These are phyloP conservation scores for Drosophila bocqueti DNA, from an alignment of 1,140 invertebrate species.

Conservation along the genomic window DNA sequence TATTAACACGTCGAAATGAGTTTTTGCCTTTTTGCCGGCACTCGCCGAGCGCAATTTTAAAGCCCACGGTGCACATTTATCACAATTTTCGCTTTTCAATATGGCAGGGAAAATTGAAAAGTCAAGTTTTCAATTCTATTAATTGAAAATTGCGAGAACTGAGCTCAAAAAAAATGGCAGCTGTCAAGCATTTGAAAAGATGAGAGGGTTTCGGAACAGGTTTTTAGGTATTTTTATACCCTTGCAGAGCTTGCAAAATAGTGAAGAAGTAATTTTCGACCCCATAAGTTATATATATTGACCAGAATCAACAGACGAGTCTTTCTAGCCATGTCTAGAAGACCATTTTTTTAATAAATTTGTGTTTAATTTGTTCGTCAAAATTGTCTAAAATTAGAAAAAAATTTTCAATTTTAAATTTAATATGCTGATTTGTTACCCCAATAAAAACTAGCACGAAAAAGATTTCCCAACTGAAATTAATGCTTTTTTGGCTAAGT, in stretches of 20 bases:
- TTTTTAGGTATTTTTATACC: background rate
- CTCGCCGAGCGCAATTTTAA: conserved; percentile 44
- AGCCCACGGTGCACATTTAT: conserved; percentile 69
- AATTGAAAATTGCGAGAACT: conserved; percentile 22
- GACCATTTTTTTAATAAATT: no score
- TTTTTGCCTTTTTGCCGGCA: conserved; percentile 55
- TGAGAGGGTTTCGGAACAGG: background rate
- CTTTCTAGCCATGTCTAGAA: no score
- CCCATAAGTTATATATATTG: background rate
- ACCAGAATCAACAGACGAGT: no score
- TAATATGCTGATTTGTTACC: no score
- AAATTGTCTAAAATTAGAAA: no score
- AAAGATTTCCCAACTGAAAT: no score
- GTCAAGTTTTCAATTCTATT: conserved; percentile 22
- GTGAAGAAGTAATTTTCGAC: background rate
- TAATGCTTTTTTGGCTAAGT: no score
- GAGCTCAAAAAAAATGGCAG: background rate
- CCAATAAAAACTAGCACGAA: no score
- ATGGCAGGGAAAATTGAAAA: conserved; percentile 35
- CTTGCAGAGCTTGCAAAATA: background rate
- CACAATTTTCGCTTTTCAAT: conserved; percentile 72
- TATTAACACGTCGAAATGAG: conserved; percentile 77
- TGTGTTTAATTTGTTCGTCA: no score
- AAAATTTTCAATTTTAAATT: no score
- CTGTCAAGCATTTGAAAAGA: background rate